Base-by-base conservation (phyloP, 2,888 invertebrate species). In the Autographa gamma region DNA sequence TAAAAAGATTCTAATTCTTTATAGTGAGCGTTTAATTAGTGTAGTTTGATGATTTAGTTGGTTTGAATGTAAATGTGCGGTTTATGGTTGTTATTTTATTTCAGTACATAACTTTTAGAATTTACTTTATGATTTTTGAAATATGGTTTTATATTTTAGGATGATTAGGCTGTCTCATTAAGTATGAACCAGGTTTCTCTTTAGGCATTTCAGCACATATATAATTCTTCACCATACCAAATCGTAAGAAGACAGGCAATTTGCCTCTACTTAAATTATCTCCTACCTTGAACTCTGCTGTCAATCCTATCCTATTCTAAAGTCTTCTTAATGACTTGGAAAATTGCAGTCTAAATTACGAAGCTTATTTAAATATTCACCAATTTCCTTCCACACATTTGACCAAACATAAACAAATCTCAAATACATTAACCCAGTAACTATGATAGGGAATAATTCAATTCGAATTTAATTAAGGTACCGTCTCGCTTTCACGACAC, bases 401-500 rank as follows among this genome's bases (percentile, higher is more conserved):
- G 63, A 62, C 62, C 31, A 4, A 76, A 80, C 60, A 83, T 81
- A 86, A 89, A 86, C 83, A 87, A 83, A 86, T 85, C 83, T 85
- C 79, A 78, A 83, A 85, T 85, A 86, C 87, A 90, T 90, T 91
- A 90, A 86, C 89, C 87, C 83, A 87, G 85, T 86, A 87, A 85
- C 85, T 82, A 86, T 86, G 86, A 89, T 88, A 81, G 77, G 85
- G 88, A 89, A 88, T 83, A 79, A 87, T 87, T 90, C 79, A 83
- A 85, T 85, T 73, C 34, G 60, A 82, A 83, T 88, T 91, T 91
- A 93, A 92, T 93, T 93, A 93, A 91, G 88, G 89, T 76, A 68
- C 86, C 78, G 86, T 91, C 86, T 86, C 87, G 82, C 86, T 88
- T 86, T 87, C 87, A 89, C 89, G 88, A 88, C 87, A 84, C 85